Evolutionary conservation across 2,113 vertebrate genomes (phyloP).

Genomic region (Nothoprocta pentlandii): DNA sequence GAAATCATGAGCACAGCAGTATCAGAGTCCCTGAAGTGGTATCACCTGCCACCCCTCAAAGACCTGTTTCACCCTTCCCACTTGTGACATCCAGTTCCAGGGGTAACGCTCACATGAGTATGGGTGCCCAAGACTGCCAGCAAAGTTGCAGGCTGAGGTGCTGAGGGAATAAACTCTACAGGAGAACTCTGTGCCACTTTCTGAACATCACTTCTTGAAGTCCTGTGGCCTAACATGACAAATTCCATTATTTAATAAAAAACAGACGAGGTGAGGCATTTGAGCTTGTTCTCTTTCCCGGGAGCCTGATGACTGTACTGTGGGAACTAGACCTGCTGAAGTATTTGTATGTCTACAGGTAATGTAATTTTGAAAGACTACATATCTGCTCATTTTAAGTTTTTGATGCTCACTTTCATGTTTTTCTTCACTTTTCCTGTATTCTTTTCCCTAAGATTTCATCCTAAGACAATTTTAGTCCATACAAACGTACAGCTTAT

Average conservation of each 20-base stretch:
- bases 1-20: not conserved
- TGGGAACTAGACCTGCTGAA: not conserved
- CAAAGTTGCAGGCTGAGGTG: not conserved
- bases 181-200: not conserved
- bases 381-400: not conserved
- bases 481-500: not conserved
- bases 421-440: not conserved
- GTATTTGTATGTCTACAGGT: not conserved
- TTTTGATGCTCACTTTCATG: not conserved
- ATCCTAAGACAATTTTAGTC: not conserved
- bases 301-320: not conserved
- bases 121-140: not conserved
- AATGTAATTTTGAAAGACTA: not conserved
- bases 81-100: not conserved
- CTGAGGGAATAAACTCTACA: not conserved
- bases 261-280: not conserved
- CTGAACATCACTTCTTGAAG: not conserved
- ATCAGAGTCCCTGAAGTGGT: not conserved
- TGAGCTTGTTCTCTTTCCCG: not conserved
- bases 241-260: not conserved
- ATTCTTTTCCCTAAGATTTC: not conserved
- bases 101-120: rapidly evolving
- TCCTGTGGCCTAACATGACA: not conserved
- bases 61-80: not conserved
- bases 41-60: not conserved